Evolutionary conservation across 2,113 vertebrate species (phyloP).

Genomic region (Aspiorhynchus laticeps): DNA sequence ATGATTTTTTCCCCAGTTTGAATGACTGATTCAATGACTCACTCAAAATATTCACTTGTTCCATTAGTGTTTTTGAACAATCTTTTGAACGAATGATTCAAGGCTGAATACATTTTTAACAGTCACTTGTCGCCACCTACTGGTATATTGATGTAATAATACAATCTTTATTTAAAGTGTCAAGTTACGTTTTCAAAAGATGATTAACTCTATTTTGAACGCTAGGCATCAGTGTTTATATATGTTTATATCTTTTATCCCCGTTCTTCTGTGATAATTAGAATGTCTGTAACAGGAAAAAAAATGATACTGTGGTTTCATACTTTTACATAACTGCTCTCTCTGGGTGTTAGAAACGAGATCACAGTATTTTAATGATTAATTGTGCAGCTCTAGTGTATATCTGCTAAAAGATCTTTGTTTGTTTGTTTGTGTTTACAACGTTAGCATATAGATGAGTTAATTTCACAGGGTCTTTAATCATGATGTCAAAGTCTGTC

Average conservation of each 20-base stretch:
- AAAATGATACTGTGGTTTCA: background rate
- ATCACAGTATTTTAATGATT: too few relatives aligned
- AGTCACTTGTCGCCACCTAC: background rate
- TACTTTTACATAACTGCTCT: too few relatives aligned
- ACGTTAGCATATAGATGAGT: background rate
- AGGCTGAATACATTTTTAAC: background rate
- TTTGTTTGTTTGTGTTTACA: background rate
- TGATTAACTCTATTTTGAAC: background rate
- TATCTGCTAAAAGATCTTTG: background rate
- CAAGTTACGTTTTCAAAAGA: background rate
- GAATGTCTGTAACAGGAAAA: background rate
- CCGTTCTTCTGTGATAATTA: background rate
- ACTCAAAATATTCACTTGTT: background rate
- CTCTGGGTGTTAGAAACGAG: too few relatives aligned
- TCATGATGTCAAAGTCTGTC: constrained; percentile 33
- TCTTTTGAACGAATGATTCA: background rate
- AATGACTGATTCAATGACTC: background rate
- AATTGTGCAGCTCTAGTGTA: too few relatives aligned
- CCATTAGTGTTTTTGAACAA: background rate
- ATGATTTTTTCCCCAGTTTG: background rate
- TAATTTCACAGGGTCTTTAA: background rate
- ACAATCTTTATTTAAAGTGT: background rate
- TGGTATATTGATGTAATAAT: background rate
- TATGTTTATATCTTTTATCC: too few relatives aligned
- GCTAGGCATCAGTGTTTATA: background rate